phyloP scores from a whole-genome alignment of 2,888 invertebrate genomes.

The Himalopsyche tibetana region DNA sequence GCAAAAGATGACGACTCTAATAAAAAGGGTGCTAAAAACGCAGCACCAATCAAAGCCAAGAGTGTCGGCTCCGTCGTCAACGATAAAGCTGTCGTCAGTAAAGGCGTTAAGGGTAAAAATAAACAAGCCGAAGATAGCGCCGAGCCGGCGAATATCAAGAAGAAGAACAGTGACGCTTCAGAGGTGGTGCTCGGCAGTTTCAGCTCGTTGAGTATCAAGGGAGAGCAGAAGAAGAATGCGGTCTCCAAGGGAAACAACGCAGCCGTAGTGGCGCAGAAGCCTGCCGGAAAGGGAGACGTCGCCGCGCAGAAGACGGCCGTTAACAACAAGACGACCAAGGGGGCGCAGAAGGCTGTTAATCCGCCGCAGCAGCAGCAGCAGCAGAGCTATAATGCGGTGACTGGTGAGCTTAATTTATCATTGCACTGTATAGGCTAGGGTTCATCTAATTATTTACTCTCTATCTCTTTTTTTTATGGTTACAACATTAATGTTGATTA shows the following conservation, averaged over 20 bases:
- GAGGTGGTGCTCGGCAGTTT: constrained; percentile 47
- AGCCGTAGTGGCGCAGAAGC: constrained; percentile 59
- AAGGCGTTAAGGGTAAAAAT: constrained; percentile 22
- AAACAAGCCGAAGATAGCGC: constrained; percentile 60
- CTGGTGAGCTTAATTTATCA: not conserved
- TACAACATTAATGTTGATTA: too few relatives aligned
- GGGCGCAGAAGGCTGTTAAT: not conserved
- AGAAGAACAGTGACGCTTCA: constrained; percentile 67
- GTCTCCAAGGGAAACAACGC: constrained; percentile 51
- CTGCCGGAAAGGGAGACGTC: constrained; percentile 55
- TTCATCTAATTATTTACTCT: too few relatives aligned
- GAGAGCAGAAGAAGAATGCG: not conserved
- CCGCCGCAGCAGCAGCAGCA: not conserved
- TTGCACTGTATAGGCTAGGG: too few relatives aligned
- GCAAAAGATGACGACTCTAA: not conserved
- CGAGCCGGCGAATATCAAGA: constrained; percentile 42
- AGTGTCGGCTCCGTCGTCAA: not conserved
- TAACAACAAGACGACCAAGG: not conserved
- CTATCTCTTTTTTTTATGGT: too few relatives aligned
- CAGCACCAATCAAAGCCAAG: constrained; percentile 41
- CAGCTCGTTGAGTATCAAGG: constrained; percentile 29
- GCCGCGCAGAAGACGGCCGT: constrained; percentile 55
- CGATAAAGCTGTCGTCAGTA: not conserved
- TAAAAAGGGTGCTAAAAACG: constrained; percentile 68
- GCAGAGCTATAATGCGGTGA: constrained; percentile 23